These are phyloP conservation scores for Pterocles gutturalis DNA, from an alignment of 2,113 vertebrate species.

Conservation along the genomic window DNA sequence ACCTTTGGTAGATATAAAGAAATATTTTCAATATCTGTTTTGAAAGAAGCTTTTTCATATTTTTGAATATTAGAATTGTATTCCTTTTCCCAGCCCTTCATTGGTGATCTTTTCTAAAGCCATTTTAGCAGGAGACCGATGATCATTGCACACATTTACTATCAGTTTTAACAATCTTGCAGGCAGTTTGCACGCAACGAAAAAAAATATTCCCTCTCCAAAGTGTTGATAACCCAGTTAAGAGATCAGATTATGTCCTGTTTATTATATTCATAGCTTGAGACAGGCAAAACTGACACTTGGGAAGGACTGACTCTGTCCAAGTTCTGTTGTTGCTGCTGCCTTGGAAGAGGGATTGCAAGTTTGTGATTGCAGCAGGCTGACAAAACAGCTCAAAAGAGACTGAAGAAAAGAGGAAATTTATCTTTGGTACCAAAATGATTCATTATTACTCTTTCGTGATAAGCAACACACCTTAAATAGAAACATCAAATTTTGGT, in stretches of 20 bases:
- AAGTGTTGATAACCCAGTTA: neutral
- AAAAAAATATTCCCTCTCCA: neutral
- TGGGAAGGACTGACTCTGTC: neutral
- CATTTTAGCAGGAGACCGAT: neutral
- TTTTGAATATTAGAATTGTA: neutral
- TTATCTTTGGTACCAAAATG: neutral
- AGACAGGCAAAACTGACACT: neutral
- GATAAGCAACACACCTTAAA: neutral
- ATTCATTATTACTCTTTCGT: neutral
- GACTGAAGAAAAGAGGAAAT: neutral
- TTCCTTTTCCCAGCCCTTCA: neutral
- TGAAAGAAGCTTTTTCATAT: neutral
- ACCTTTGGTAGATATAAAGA: neutral
- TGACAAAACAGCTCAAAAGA: neutral
- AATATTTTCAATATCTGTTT: neutral
- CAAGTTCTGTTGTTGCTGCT: neutral
- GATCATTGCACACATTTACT: neutral
- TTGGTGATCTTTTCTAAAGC: neutral
- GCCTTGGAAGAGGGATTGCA: neutral
- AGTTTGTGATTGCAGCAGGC: neutral
- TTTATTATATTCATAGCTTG: neutral
- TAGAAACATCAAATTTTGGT: neutral
- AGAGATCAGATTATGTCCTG: neutral
- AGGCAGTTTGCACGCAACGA: neutral
- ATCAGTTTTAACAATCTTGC: neutral